A percentile compares a stretch with the other conserved stretches of the same genome.
These are phyloP conservation scores for Ptychadena robeensis DNA, from an alignment of 2,797 vertebrate genomes.

Conservation along the genomic window DNA sequence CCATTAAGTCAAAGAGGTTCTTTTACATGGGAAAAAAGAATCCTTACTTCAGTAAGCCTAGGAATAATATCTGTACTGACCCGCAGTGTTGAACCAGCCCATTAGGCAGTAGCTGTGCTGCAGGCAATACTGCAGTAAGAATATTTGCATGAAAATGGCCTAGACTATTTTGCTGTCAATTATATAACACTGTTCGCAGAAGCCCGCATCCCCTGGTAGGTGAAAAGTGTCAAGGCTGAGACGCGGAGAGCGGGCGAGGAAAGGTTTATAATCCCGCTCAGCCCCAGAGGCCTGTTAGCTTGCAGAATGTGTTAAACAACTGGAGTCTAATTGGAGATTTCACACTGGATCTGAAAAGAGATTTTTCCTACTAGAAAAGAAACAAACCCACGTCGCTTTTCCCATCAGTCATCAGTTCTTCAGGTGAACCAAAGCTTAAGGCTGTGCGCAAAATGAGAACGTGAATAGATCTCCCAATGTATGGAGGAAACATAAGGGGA, in stretches of 20 bases:
- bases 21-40: neutral
- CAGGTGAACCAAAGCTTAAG: neutral
- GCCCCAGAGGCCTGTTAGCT: conserved; percentile 17
- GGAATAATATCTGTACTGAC: conserved; percentile 16
- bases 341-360: conserved; percentile 13
- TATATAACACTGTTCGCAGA: neutral
- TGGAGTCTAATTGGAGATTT: conserved; percentile 20
- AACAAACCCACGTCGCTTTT: neutral
- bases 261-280: conserved; percentile 15
- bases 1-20: neutral
- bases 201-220: neutral
- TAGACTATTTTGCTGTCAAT: conserved; percentile 28
- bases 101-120: conserved; percentile 1
- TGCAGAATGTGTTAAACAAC: neutral
- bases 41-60: neutral
- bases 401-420: neutral
- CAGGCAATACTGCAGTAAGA: conserved; percentile 3
- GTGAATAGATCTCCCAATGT: neutral
- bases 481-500: neutral
- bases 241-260: neutral
- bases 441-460: neutral
- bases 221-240: conserved; percentile 16
- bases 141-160: conserved; percentile 51
- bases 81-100: conserved; percentile 12
- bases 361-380: conserved; percentile 13